Evolutionary conservation across 1,140 invertebrate genomes (phyloP).

Genomic region (Cydia strobilella): DNA sequence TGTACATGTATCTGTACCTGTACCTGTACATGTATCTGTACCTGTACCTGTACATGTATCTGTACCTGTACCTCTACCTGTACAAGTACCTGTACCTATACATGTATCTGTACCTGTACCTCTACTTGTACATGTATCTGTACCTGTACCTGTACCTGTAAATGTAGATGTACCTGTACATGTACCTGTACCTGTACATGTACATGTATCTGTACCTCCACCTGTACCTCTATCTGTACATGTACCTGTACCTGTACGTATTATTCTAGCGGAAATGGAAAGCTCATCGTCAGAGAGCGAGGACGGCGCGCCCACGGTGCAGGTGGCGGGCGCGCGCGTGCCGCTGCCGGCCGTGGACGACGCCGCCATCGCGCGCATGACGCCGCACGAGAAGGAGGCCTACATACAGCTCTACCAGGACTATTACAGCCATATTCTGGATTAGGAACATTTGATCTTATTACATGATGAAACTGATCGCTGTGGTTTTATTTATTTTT

Average conservation of each 20-base stretch:
- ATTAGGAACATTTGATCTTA: conserved; percentile 46
- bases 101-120: no score
- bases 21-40: no score
- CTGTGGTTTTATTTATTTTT: neutral
- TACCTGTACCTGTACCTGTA: no score
- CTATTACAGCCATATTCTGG: conserved; percentile 92
- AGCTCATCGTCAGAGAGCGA: conserved; percentile 93
- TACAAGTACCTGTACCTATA: no score
- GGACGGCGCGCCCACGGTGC: conserved; percentile 90
- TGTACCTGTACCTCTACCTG: no score
- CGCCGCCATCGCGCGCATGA: conserved; percentile 94
- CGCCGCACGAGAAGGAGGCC: conserved; percentile 93
- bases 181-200: no score
- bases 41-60: no score
- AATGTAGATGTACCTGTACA: no score
- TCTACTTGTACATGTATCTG: no score
- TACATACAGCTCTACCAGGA: conserved; percentile 97
- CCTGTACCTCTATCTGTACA: neutral
- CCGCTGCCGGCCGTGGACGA: conserved; percentile 86
- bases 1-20: no score
- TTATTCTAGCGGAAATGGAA: conserved; percentile 82
- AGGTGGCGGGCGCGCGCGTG: conserved; percentile 89
- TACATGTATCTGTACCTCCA: no score
- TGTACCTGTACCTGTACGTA: no score
- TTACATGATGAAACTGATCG: neutral